Evolutionary conservation across 2,113 vertebrate genomes (phyloP).

Genomic region (Rhizomys pruinosus): DNA sequence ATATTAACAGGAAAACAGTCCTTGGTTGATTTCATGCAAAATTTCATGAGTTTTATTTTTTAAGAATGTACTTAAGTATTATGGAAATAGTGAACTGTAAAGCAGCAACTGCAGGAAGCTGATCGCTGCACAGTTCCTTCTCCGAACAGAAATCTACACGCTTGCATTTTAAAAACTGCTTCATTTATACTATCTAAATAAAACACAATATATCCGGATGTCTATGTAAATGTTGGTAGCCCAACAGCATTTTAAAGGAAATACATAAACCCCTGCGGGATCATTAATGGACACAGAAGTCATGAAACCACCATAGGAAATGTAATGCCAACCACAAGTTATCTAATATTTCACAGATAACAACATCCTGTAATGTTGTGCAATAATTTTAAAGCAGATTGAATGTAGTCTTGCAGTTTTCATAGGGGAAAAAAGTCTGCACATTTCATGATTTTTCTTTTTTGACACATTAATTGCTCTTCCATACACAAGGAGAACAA

Average conservation of each 20-base stretch:
- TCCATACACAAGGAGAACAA: conserved; percentile 84
- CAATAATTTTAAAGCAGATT: conserved; percentile 84
- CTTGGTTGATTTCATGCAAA: background rate
- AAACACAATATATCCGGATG: background rate
- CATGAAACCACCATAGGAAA: conserved; percentile 50
- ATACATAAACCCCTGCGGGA: background rate
- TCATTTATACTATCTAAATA: conserved; percentile 13
- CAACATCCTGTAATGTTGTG: conserved; percentile 77
- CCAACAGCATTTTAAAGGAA: conserved; percentile 53
- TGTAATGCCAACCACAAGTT: conserved; percentile 57
- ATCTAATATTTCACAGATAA: conserved; percentile 82
- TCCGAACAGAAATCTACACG: conserved; percentile 51
- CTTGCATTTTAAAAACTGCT: conserved; percentile 2
- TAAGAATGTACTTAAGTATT: background rate
- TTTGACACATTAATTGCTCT: conserved; percentile 90
- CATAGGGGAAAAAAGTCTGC: conserved; percentile 79
- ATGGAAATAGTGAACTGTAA: conserved; percentile 28
- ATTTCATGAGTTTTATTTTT: conserved; percentile 1
- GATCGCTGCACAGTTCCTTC: background rate
- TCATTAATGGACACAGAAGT: conserved; percentile 66
- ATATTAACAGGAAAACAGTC: background rate
- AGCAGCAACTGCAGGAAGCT: background rate
- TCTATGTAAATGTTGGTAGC: background rate
- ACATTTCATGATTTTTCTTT: conserved; percentile 85
- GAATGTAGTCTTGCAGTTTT: conserved; percentile 83